phyloP scores from a whole-genome alignment of 2,888 invertebrate species.

The Ferrisia virgata region DNA sequence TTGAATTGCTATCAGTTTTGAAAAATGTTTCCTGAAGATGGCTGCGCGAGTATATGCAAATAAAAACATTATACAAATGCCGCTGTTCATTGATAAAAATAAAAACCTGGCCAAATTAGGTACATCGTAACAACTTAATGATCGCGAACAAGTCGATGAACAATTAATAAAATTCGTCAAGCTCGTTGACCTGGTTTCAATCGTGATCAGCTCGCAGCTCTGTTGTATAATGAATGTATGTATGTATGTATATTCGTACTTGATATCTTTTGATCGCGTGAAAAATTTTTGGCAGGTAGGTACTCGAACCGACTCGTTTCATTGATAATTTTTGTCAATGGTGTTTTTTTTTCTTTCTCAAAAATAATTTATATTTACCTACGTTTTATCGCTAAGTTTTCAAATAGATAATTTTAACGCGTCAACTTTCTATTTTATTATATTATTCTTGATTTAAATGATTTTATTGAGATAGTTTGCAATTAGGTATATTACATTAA shows the following conservation, averaged over 20 bases:
- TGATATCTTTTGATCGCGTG: not conserved
- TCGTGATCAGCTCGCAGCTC: not conserved
- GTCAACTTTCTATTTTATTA: not conserved
- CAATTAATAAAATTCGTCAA: conserved; percentile 3
- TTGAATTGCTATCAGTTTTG: not conserved
- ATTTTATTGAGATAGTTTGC: not conserved
- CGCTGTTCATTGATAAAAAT: not conserved
- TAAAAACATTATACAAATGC: not conserved
- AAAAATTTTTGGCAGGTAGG: no score
- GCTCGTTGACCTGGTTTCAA: conserved; percentile 1
- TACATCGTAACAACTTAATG: not conserved
- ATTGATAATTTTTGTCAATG: not conserved
- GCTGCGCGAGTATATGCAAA: not conserved
- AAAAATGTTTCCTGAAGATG: not conserved
- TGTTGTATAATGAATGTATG: no score
- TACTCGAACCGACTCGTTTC: not conserved
- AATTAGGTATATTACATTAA: no score
- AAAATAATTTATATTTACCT: not conserved
- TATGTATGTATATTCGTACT: no score
- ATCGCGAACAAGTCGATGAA: not conserved
- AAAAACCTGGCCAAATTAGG: not conserved
- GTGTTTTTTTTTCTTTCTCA: not conserved
- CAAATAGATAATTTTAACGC: not conserved
- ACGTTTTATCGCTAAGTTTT: not conserved
- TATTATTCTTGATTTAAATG: not conserved